Base-by-base conservation (phyloP, 2,888 invertebrate species). In the Salpingus planirostris region DNA sequence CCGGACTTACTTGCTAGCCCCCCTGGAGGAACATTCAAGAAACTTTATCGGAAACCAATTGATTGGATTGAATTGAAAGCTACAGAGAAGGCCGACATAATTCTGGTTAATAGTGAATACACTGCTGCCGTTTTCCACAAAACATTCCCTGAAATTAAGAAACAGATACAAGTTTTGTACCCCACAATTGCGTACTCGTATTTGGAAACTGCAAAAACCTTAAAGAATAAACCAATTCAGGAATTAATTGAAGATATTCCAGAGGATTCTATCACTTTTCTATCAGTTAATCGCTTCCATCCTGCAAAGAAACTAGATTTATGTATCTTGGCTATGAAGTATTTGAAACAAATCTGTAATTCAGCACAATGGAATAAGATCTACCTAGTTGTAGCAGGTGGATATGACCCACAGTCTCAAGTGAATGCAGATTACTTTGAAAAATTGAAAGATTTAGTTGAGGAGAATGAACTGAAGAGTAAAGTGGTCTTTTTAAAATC, bases 241-340 rank as follows among this genome's bases (percentile, higher is more conserved):
- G 68, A 70, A 39, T 49, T 74, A 13, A 65, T 74, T 3, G 70
- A 55, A 12, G 52, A 59, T 36, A 50, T 63, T 64, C 26, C 64
- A 64, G n/a, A n/a, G n/a, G n/a, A 37, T 11, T 32, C 68, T 11
- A 61, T 69, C 3, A 63, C 90, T 21, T 87, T 96, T 59, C 67
- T 98, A 6, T 98, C 97, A 1, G 83, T 99, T 43, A 99, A 98
- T 67, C 78, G 98, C 40, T 99, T 86, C 66, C 98, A 99, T 59
- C 77, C 91, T 4, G 98, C 98, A 60, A 99, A 99, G 65, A 88
- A 93, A 61, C 69, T 98, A n/a, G 71, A 71, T 21, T 61, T 98
- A 25, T 95, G 95, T 0, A 64, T 99, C 25, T 66, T 78, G 50
- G 82, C 93, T 3, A 71, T 98, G 47, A 76, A 81, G 51, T 65